These are phyloP conservation scores for Dipus sagitta DNA, from an alignment of 2,797 vertebrate genomes.

Conservation along the genomic window DNA sequence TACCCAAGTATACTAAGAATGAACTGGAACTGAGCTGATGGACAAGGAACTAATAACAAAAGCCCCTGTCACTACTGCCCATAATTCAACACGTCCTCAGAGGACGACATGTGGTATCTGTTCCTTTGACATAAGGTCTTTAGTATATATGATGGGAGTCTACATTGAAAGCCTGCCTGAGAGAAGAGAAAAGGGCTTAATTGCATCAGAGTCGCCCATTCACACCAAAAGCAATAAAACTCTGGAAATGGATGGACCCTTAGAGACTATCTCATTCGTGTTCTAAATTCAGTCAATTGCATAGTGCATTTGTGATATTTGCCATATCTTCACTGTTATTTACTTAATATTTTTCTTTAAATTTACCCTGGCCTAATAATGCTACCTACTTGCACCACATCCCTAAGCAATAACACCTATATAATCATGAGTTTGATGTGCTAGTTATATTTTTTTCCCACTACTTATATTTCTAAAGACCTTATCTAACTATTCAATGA, in stretches of 20 bases:
- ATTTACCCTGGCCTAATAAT: conserved; percentile 72
- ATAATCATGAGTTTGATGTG: conserved; percentile 60
- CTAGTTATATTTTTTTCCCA: conserved; percentile 51
- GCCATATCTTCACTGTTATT: conserved; percentile 64
- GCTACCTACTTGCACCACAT: conserved; percentile 41
- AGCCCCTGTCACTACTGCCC: not conserved
- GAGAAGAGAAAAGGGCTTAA: conserved; percentile 28
- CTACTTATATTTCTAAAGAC: conserved; percentile 50
- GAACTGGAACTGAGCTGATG: not conserved
- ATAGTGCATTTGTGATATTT: conserved; percentile 62
- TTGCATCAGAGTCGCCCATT: conserved; percentile 1
- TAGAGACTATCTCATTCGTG: conserved; percentile 67
- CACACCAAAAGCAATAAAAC: conserved; percentile 58
- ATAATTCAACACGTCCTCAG: not conserved
- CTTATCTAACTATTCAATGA: not conserved
- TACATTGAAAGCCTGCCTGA: not conserved
- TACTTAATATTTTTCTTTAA: conserved; percentile 77
- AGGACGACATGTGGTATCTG: not conserved
- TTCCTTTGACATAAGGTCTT: not conserved
- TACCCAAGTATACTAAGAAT: not conserved
- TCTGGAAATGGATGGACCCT: conserved; percentile 50
- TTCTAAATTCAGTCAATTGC: conserved; percentile 61
- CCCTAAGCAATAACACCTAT: conserved; percentile 46
- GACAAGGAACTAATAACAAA: not conserved
- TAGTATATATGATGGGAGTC: not conserved